These are phyloP conservation scores for Hafferia zeledoni DNA, from an alignment of 2,797 vertebrate genomes.

Conservation along the genomic window DNA sequence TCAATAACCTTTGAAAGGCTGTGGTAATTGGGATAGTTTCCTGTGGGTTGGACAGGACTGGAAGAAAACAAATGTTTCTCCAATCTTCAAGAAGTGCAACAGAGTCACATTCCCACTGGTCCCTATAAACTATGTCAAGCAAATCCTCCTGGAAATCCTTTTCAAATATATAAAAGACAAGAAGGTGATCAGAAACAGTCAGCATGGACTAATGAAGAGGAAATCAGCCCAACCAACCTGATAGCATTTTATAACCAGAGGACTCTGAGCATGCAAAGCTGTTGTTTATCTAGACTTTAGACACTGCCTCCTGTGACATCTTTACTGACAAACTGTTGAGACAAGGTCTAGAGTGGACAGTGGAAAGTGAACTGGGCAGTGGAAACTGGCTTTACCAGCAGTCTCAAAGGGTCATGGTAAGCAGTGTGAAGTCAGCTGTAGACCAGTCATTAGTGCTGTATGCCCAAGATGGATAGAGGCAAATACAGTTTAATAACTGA, in stretches of 20 bases:
- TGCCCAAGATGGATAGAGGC: neutral
- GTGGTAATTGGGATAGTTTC: neutral
- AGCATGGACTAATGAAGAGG: neutral
- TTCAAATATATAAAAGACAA: neutral
- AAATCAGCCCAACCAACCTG: neutral
- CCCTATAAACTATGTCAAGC: neutral
- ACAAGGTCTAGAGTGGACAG: neutral
- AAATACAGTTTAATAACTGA: neutral
- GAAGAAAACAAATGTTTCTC: neutral
- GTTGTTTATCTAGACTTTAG: neutral
- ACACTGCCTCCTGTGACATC: neutral
- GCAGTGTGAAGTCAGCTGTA: neutral
- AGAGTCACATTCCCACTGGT: neutral
- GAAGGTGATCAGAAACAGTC: neutral
- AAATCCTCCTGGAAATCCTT: neutral
- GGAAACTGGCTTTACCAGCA: neutral
- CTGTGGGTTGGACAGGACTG: neutral
- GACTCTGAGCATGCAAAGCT: neutral
- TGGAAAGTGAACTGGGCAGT: neutral
- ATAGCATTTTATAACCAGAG: neutral
- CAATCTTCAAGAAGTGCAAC: neutral
- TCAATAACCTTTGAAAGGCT: neutral
- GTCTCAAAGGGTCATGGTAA: neutral
- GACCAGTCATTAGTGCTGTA: neutral
- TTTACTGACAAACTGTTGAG: neutral